These are phyloP conservation scores for Pituophis catenifer DNA, from an alignment of 2,113 vertebrate species.

Conservation along the genomic window DNA sequence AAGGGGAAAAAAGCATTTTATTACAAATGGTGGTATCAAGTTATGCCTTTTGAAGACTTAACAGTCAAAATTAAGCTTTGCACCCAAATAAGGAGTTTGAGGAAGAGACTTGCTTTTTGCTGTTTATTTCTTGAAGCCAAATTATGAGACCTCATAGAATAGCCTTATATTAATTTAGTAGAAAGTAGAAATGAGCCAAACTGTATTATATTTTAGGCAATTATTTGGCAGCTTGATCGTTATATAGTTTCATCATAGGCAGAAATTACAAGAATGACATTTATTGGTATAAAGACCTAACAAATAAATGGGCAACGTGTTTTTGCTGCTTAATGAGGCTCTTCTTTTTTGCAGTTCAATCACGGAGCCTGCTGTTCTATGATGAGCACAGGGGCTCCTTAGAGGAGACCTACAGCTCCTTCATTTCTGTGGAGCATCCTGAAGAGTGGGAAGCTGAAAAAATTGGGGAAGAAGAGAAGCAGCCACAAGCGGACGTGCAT, in stretches of 20 bases:
- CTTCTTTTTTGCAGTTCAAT: slow-evolving; percentile 81
- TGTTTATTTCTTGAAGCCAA: not conserved
- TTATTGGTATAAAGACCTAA: not conserved
- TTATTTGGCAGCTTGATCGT: not conserved
- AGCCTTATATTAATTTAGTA: not conserved
- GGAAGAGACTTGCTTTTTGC: not conserved
- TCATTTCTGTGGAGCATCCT: slow-evolving; percentile 76
- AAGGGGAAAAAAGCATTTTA: not conserved
- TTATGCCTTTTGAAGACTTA: not conserved
- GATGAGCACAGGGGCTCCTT: slow-evolving; percentile 81
- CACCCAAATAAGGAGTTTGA: not conserved
- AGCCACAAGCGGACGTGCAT: slow-evolving; percentile 55
- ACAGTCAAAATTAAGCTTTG: not conserved
- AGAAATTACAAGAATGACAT: not conserved
- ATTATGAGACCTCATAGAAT: not conserved
- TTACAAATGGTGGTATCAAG: not conserved
- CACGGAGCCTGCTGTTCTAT: slow-evolving; percentile 94
- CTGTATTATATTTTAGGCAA: not conserved
- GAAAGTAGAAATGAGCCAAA: not conserved
- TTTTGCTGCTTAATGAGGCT: not conserved
- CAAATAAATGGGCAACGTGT: not conserved
- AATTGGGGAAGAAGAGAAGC: slow-evolving; percentile 59
- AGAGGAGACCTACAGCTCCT: slow-evolving; percentile 79
- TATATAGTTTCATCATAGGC: not conserved
- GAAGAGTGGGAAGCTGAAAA: slow-evolving; percentile 77